A percentile compares a stretch with the other conserved stretches of the same genome.
Conservation (phyloP, 53 echinoderm and acorn worm species). For the Arbacia lixula region DNA sequence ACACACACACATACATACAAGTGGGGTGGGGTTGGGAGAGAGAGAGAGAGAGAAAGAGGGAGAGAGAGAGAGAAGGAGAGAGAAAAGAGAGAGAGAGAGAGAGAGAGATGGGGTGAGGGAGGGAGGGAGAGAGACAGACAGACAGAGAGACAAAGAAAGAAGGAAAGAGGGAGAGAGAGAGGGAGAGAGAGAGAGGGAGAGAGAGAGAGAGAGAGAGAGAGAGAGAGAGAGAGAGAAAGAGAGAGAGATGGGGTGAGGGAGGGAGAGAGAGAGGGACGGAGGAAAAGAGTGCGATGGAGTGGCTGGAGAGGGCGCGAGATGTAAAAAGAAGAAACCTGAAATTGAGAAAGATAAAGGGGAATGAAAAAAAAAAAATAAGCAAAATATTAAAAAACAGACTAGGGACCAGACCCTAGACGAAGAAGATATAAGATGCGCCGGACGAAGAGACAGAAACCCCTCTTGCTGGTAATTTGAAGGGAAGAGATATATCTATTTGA, state of each 20-base stretch:
- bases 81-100: not conserved
- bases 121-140: not conserved
- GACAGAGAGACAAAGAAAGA: too few species aligned
- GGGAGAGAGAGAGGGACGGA: not conserved
- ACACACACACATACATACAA: too few species aligned
- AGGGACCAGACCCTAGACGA: too few species aligned
- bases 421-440: too few species aligned
- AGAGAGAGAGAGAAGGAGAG: not conserved
- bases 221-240: conserved; percentile 13
- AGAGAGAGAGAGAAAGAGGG: not conserved
- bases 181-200: not conserved
- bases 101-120: not conserved
- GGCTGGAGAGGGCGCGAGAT: too few species aligned
- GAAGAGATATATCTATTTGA: conserved; percentile 16
- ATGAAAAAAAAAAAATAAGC: too few species aligned
- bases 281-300: too few species aligned
- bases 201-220: not conserved
- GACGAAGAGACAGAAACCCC: too few species aligned
- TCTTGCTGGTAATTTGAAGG: too few species aligned
- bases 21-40: not conserved
- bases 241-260: not conserved
- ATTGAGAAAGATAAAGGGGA: too few species aligned
- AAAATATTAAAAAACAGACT: too few species aligned
- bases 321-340: too few species aligned
- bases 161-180: not conserved